Base-by-base conservation (phyloP, 2,797 vertebrate species). In the Denticeps clupeoides region DNA sequence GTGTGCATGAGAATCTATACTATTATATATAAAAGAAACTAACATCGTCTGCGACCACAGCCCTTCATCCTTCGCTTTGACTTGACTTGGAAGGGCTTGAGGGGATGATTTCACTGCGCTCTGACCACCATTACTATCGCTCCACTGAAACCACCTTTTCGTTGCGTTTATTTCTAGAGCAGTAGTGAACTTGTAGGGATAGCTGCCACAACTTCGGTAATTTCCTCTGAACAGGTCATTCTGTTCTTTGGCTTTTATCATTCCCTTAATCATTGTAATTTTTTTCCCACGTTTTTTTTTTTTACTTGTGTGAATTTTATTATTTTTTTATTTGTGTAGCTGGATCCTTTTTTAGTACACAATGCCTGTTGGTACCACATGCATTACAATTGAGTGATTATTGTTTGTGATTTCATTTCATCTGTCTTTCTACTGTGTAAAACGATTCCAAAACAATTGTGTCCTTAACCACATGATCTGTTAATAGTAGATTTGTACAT, bases 401-500 rank as follows among this genome's bases (percentile, higher is more conserved):
- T 31, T 6, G 15, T 28, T 41, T 26, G 23, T 32, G 13, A 41
- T 21, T 19, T 31, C 29, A 41, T 1, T 27, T 1, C 24, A 7
- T 48, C 28, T 11, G 47, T 45, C 35, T 11, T n/a, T n/a, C n/a
- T n/a, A n/a, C n/a, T 43, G 25, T 25, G 43, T 41, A 41, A 22
- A 41, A 48, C 15, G 27, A 23, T 47, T 25, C 7, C 48, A 38
- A 19, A 18, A 33, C 69, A 55, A 57, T 40, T 58, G 48, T 75
- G 73, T 79, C 78, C 79, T 80, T 82, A 76, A n/a, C 75, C 76
- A 78, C 68, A 70, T 68, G 68, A 71, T 73, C 67, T 78, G 79
- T 80, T 82, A 74, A 78, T 73, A 77, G 74, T 58, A 82, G 70
- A 82, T 80, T 79, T 82, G 72, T 80, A 72, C 74, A 76, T 81